Conservation (phyloP, 2,113 vertebrate species). For the Prolemur simus region DNA sequence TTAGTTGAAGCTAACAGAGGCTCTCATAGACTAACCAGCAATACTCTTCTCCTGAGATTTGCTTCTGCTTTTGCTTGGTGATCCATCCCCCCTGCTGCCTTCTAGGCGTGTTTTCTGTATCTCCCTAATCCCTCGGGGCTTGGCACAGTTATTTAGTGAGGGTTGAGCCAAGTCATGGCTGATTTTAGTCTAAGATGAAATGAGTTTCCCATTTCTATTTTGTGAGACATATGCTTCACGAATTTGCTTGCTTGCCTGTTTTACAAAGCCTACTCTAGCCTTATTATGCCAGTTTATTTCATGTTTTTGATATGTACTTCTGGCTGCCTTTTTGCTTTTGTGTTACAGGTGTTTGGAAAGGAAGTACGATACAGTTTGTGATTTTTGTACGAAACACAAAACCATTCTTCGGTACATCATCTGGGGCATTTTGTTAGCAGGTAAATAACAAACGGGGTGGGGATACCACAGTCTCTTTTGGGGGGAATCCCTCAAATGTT, state of each 20-base stretch:
- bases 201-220: not conserved
- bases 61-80: not conserved
- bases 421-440: conserved; percentile 83
- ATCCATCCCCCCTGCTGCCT: not conserved
- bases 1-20: not conserved
- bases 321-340: conserved; percentile 38
- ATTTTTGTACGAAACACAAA: conserved; percentile 81
- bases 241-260: not conserved
- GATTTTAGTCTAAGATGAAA: not conserved
- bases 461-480: not conserved
- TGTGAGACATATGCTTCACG: not conserved
- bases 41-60: not conserved
- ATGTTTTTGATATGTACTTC: not conserved
- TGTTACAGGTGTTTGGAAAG: conserved; percentile 81
- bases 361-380: conserved; percentile 78
- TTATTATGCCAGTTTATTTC: not conserved
- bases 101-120: not conserved
- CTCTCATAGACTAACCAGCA: not conserved
- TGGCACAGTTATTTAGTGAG: not conserved
- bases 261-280: not conserved
- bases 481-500: not conserved
- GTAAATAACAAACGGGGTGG: conserved; percentile 74
- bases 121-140: not conserved
- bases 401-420: conserved; percentile 71
- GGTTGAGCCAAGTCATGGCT: not conserved